Percentiles rank a stretch among this genome's conserved stretches.
phyloP scores from a whole-genome alignment of 92 coral and sea anemone genomes.

The Zoanthus solanderi region DNA sequence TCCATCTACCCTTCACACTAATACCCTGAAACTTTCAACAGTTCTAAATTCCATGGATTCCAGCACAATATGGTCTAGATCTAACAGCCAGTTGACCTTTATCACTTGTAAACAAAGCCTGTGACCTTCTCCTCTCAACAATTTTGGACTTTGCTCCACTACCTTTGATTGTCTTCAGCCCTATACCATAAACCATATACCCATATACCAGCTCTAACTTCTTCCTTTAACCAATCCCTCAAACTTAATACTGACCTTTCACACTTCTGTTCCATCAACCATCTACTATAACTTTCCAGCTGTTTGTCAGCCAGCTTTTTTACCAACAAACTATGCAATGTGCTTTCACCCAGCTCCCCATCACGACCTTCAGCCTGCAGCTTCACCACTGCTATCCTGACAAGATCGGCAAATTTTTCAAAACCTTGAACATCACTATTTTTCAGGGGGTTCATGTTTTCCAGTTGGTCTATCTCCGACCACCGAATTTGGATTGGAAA shows the following conservation, averaged over 20 bases:
- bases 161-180: neutral
- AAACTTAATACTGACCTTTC: conserved; percentile 50
- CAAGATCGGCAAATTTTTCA: too few species aligned
- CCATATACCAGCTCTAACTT: neutral
- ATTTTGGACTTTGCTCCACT: neutral
- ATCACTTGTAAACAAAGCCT: too few species aligned
- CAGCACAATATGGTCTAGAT: conserved; percentile 33
- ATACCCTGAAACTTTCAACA: conserved; percentile 1
- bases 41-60: conserved; percentile 59
- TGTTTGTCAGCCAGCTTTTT: conserved; percentile 62
- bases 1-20: conserved; percentile 36
- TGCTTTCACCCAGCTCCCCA: conserved; percentile 24
- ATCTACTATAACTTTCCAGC: conserved; percentile 40
- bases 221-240: conserved; percentile 16
- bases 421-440: too few species aligned
- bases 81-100: too few species aligned
- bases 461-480: too few species aligned
- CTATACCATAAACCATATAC: conserved; percentile 53
- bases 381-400: too few species aligned
- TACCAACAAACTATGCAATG: conserved; percentile 60
- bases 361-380: too few species aligned
- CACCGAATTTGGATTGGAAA: too few species aligned
- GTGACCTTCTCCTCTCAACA: neutral
- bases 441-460: too few species aligned
- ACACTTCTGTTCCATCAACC: too few species aligned